phyloP scores from a whole-genome alignment of 2,113 vertebrate species.

The Bombycilla garrulus region DNA sequence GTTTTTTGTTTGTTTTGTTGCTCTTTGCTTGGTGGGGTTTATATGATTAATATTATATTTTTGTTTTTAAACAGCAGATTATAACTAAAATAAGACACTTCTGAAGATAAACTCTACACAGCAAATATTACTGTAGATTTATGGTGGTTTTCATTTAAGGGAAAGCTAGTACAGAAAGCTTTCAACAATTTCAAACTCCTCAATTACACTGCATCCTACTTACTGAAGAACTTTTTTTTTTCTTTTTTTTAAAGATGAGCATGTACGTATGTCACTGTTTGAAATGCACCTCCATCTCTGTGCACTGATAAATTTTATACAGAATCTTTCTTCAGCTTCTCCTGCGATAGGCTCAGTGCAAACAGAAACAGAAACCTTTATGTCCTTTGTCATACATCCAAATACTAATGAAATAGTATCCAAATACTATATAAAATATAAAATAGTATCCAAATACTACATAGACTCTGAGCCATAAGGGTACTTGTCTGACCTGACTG shows the following conservation, averaged over 20 bases:
- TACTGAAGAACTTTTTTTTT: neutral
- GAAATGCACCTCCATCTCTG: neutral
- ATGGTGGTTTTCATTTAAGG: neutral
- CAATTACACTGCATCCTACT: neutral
- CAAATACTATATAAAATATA: neutral
- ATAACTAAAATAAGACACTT: neutral
- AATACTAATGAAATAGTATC: neutral
- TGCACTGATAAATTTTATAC: neutral
- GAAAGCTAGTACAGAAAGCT: neutral
- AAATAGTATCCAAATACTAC: neutral
- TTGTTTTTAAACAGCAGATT: neutral
- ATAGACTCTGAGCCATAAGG: neutral
- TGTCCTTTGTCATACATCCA: neutral
- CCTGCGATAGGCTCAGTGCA: neutral
- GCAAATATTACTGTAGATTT: neutral
- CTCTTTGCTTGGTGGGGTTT: neutral
- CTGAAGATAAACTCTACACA: neutral
- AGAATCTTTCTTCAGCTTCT: neutral
- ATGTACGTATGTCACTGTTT: neutral
- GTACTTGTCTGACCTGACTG: neutral
- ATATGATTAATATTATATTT: neutral
- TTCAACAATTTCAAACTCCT: neutral
- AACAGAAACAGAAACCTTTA: neutral
- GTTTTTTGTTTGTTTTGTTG: neutral
- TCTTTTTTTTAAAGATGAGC: neutral